Percentiles rank a stretch among this genome's conserved stretches.
phyloP scores from a whole-genome alignment of 1,140 invertebrate species.

The Brachionus calyciflorus region DNA sequence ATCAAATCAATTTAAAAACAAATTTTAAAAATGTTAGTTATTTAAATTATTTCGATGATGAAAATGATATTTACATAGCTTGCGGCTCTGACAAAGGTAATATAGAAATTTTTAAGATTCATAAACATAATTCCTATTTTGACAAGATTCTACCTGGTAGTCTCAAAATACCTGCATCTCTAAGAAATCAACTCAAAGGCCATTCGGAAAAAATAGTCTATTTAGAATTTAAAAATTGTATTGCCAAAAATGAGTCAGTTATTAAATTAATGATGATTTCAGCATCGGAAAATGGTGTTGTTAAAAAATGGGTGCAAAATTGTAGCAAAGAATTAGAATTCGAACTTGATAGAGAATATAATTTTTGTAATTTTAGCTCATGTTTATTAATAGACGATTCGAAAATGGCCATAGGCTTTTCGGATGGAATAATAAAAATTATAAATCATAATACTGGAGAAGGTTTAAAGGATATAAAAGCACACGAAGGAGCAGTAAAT shows the following conservation, averaged over 20 bases:
- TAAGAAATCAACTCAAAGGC: background rate
- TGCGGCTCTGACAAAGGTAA: background rate
- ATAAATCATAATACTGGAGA: background rate
- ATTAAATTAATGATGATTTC: slow-evolving; percentile 1
- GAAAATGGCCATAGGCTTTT: background rate
- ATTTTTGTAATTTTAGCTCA: background rate
- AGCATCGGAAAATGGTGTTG: slow-evolving; percentile 2
- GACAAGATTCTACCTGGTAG: background rate
- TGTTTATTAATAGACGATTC: background rate
- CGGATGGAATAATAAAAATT: background rate
- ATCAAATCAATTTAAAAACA: background rate
- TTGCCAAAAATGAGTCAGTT: background rate
- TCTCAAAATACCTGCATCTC: background rate
- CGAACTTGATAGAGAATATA: background rate
- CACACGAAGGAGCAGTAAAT: background rate
- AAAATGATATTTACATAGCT: background rate
- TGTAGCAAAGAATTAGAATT: background rate
- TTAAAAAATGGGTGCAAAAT: background rate
- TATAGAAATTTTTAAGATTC: background rate
- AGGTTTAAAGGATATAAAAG: background rate
- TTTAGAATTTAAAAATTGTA: background rate
- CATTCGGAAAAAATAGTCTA: background rate
- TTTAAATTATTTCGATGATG: background rate
- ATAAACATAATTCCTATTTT: background rate
- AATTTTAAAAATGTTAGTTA: background rate